Evolutionary conservation across 2,113 vertebrate genomes (phyloP), one percentile per base, ranked within the genome.

Genomic region (Campylorhamphus procurvoides): DNA sequence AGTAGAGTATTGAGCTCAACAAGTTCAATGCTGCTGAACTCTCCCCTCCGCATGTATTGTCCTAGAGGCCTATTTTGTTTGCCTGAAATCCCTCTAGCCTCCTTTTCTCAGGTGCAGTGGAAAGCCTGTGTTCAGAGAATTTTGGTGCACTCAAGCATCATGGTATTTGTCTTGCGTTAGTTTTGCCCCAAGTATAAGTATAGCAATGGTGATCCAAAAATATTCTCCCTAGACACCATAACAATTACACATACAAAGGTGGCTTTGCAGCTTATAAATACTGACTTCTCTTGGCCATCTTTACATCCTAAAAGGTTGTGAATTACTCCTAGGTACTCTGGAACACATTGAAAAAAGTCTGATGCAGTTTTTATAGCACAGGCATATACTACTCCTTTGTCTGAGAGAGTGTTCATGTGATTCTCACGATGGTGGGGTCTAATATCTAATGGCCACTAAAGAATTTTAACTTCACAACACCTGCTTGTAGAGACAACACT

Each of bases 141-240:
- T 59, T 31, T 19, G 56, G 20, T 78, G 56, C 7, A 22, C 56
- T 77, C 40, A 20, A 10, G 62, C 75, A 10, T 89, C 46, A 58
- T 0, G 0, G 3, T 31, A 82, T 72, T 49, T 3, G 3, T 31
- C 46, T n/a, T 77, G 58, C 6, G 25, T 55, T 67, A 74, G 20
- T 29, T 92, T 75, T 59, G 46, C 18, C 24, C 13, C 3, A 37
- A 28, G 24, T 58, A 40, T 44, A 52, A 86, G 67, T 46, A 81
- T 1, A 79, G 71, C 19, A 47, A 18, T 17, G 7, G 10, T 72
- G 20, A 22, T 63, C 68, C 47, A 75, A 55, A 86, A 67, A 53
- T 23, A 71, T 12, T 62, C 19, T 28, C 46, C 11, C 37, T 27
- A 55, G 39, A 82, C 35, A 79, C 9, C 0, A 0, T 13, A 82